These are phyloP conservation scores for Eurosta solidaginis DNA, from an alignment of 1,140 invertebrate genomes.

Conservation along the genomic window DNA sequence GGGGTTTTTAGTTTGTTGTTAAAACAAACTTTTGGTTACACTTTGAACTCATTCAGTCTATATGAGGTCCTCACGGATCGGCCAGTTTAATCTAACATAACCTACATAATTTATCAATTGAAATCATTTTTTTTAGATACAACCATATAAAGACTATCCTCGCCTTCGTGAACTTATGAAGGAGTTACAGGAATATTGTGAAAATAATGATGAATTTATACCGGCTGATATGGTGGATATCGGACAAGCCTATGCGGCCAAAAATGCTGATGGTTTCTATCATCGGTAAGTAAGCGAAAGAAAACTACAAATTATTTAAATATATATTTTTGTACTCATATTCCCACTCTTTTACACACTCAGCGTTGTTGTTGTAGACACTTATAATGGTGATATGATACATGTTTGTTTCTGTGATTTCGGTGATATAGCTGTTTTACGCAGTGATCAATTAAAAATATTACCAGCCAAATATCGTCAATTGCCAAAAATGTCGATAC, in stretches of 20 bases:
- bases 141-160: slow-evolving; percentile 55
- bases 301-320: neutral
- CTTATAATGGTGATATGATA: slow-evolving; percentile 49
- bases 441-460: slow-evolving; percentile 46
- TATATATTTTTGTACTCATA: neutral
- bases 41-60: no score
- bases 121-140: slow-evolving; percentile 41
- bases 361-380: slow-evolving; percentile 52
- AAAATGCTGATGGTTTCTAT: slow-evolving; percentile 47
- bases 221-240: slow-evolving; percentile 40
- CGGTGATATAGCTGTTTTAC: slow-evolving; percentile 49
- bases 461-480: slow-evolving; percentile 44
- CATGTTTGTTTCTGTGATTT: slow-evolving; percentile 52
- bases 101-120: no score
- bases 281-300: slow-evolving; percentile 44
- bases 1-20: no score
- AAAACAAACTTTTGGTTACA: no score
- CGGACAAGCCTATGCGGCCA: slow-evolving; percentile 49
- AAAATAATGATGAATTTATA: slow-evolving; percentile 41
- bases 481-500: slow-evolving; percentile 53
- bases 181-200: slow-evolving; percentile 50
- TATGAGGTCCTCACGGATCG: no score
- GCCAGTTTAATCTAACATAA: no score
- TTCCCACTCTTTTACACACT: neutral
- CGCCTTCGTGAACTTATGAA: slow-evolving; percentile 50